These are phyloP conservation scores for Acridotheres tristis DNA, from an alignment of 2,797 vertebrate species.

Conservation along the genomic window DNA sequence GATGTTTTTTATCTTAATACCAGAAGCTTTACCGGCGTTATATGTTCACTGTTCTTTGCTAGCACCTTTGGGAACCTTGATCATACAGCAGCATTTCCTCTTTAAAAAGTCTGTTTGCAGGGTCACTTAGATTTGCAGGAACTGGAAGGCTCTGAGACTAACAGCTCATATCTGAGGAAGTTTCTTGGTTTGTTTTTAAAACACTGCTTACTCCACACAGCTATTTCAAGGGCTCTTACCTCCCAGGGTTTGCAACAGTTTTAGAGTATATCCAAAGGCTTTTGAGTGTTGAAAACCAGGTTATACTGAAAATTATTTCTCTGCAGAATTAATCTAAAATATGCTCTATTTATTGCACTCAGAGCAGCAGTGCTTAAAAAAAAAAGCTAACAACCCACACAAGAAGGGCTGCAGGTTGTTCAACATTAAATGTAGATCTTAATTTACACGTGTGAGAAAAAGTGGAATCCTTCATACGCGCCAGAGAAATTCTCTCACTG, in stretches of 20 bases:
- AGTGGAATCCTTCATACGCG: not conserved
- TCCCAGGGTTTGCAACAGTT: not conserved
- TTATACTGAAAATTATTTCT: not conserved
- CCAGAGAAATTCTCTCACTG: not conserved
- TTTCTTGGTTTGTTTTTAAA: not conserved
- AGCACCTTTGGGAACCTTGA: not conserved
- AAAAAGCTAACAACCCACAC: not conserved
- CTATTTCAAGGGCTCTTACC: not conserved
- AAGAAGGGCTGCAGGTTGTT: not conserved
- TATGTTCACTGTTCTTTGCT: not conserved
- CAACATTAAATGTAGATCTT: not conserved
- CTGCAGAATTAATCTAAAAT: not conserved
- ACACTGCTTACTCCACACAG: not conserved
- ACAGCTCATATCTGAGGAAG: not conserved
- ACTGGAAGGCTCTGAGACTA: not conserved
- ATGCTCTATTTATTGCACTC: not conserved
- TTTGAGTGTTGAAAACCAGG: not conserved
- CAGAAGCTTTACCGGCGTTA: not conserved
- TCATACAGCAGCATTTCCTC: not conserved
- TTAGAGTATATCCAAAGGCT: not conserved
- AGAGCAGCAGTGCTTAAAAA: not conserved
- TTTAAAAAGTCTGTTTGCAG: not conserved
- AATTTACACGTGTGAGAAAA: not conserved
- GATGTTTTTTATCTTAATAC: not conserved
- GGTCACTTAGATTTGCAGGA: not conserved